A percentile compares a stretch with the other conserved stretches of the same genome.
phyloP scores from a whole-genome alignment of 2,797 vertebrate species.

The Enteromius mattozi region DNA sequence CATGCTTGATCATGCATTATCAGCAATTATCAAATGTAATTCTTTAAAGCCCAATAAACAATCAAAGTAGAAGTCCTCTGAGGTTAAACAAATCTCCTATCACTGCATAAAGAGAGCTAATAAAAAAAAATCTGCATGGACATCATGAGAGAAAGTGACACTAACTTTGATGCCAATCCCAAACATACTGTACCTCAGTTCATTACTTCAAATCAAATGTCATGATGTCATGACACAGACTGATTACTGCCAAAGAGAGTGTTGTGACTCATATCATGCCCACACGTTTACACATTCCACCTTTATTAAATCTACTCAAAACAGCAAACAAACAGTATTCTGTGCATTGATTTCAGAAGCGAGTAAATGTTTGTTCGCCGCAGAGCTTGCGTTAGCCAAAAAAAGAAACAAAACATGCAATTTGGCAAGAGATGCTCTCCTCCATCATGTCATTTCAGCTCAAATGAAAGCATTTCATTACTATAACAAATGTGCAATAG shows the following conservation, averaged over 20 bases:
- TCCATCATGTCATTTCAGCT: not conserved
- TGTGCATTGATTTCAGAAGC: not conserved
- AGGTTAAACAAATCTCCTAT: not conserved
- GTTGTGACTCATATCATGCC: not conserved
- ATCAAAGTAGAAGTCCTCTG: not conserved
- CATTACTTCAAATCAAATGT: not conserved
- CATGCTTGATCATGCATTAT: not conserved
- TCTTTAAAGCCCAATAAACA: not conserved
- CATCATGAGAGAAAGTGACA: not conserved
- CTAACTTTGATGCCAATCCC: not conserved
- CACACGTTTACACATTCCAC: not conserved
- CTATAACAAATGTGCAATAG: not conserved
- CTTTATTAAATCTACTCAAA: not conserved
- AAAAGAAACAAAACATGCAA: constrained; percentile 5
- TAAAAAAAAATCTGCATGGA: not conserved
- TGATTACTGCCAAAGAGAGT: not conserved
- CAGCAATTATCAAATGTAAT: not conserved
- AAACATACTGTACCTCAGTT: not conserved
- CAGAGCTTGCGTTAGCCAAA: not conserved
- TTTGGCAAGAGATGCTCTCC: not conserved
- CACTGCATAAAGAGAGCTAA: not conserved
- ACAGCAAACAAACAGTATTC: not conserved
- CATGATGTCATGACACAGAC: not conserved
- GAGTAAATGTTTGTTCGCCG: not conserved
- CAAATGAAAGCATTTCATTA: not conserved